phyloP scores from a whole-genome alignment of 1,140 invertebrate species.

The Drosophila neocordata region DNA sequence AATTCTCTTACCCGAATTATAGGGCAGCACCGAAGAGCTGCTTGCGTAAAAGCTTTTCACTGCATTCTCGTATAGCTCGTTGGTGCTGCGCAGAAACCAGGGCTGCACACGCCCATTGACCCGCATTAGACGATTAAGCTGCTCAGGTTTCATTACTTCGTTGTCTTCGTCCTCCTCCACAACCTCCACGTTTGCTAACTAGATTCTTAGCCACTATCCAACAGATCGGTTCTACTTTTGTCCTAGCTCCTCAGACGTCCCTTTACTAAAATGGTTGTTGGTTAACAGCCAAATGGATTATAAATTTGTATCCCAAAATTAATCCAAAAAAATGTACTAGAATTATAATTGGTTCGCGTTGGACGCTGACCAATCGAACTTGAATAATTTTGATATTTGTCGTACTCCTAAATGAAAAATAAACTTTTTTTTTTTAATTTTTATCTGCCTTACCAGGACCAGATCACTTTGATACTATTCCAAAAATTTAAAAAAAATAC shows the following conservation, averaged over 20 bases:
- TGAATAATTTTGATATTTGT: slow-evolving; percentile 38
- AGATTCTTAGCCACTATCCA: background rate
- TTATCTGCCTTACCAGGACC: background rate
- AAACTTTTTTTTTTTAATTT: slow-evolving; percentile 11
- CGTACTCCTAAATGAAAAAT: slow-evolving; percentile 9
- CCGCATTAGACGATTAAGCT: slow-evolving; percentile 53
- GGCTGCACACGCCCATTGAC: slow-evolving; percentile 46
- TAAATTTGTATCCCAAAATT: background rate
- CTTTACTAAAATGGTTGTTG: too few species aligned
- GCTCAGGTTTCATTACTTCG: slow-evolving; percentile 53
- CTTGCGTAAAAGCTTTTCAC: slow-evolving; percentile 42
- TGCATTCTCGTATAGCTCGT: slow-evolving; percentile 54
- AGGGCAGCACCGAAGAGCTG: slow-evolving; percentile 21
- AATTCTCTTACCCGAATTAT: slow-evolving; percentile 29
- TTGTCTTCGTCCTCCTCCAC: background rate
- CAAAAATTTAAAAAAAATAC: slow-evolving; percentile 35
- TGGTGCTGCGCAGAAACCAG: slow-evolving; percentile 61
- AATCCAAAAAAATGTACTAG: background rate
- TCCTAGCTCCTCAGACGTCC: background rate
- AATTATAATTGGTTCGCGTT: background rate
- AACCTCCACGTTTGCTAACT: background rate
- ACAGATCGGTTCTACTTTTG: background rate
- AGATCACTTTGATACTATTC: slow-evolving; percentile 27
- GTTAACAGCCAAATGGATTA: background rate
- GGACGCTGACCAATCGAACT: background rate